Evolutionary conservation across 2,888 invertebrate species (phyloP).

Genomic region (Acleris emargana): DNA sequence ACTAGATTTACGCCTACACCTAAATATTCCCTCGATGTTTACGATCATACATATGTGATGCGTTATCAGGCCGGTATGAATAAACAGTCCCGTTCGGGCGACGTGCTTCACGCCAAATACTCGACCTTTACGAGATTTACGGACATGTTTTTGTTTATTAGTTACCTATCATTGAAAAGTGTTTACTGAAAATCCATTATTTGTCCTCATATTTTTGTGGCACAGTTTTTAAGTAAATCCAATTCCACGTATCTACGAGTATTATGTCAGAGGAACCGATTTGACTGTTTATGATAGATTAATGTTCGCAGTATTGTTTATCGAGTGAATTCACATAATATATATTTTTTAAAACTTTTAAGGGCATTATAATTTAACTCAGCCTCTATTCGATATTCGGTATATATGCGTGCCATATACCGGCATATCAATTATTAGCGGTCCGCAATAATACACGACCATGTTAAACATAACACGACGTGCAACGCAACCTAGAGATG

Average conservation of each 20-base stretch:
- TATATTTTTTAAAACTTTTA: no score
- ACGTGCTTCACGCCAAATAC: neutral
- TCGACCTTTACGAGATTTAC: slow-evolving; percentile 11
- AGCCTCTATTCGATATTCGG: no score
- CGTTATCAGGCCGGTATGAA: slow-evolving; percentile 5
- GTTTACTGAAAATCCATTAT: slow-evolving; percentile 9
- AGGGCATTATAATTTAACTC: no score
- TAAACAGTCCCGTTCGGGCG: slow-evolving; percentile 7
- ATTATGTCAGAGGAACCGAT: no score
- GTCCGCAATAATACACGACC: slow-evolving; percentile 6
- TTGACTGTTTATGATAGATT: no score
- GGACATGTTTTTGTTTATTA: slow-evolving; percentile 21
- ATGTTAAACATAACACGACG: neutral
- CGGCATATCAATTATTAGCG: no score
- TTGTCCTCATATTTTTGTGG: slow-evolving; percentile 7
- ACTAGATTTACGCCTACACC: slow-evolving; percentile 12
- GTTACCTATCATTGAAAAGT: neutral
- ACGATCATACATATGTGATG: neutral
- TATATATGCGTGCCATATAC: no score
- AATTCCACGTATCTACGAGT: no score
- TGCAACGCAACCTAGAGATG: slow-evolving; percentile 25
- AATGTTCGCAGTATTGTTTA: no score
- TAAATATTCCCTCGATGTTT: slow-evolving; percentile 7
- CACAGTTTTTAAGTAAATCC: neutral
- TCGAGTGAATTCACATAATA: no score